Conservation (phyloP, 2,888 invertebrate species). For the Drosophila greeni region DNA sequence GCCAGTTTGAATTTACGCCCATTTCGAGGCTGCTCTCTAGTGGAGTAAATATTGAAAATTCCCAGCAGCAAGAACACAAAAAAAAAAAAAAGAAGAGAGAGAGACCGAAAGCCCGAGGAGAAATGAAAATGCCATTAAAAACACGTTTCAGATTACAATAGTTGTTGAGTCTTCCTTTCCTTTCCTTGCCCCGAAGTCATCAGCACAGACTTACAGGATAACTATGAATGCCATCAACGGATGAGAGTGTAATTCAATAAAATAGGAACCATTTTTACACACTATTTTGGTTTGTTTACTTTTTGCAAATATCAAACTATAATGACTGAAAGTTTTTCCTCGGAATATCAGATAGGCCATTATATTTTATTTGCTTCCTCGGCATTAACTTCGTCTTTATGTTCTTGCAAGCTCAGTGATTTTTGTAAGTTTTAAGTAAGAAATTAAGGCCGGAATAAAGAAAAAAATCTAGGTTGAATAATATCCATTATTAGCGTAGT, state of each 20-base stretch:
- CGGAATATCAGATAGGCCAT: not conserved
- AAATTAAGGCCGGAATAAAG: not conserved
- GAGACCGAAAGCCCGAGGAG: not conserved
- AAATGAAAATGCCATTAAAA: conserved; percentile 68
- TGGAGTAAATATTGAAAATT: conserved; percentile 62
- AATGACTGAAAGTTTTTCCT: not conserved
- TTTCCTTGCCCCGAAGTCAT: conserved; percentile 12
- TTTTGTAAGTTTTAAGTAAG: not conserved
- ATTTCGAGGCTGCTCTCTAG: conserved; percentile 13
- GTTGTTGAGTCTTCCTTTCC: not conserved
- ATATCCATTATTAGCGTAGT: no score
- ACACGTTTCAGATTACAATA: conserved; percentile 56
- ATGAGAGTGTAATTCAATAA: conserved; percentile 13
- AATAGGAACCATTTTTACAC: not conserved
- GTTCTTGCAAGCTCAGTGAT: not conserved
- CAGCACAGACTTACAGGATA: conserved; percentile 17
- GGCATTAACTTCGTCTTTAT: not conserved
- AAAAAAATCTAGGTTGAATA: no score
- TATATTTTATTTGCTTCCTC: not conserved
- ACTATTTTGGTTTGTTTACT: not conserved
- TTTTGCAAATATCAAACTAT: not conserved
- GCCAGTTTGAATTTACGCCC: conserved; percentile 71
- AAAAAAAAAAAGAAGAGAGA: conserved; percentile 31
- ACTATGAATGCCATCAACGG: conserved; percentile 11
- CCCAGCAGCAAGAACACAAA: conserved; percentile 18